Evolutionary conservation across 2,113 vertebrate genomes (phyloP).

Genomic region (Oncorhynchus keta): DNA sequence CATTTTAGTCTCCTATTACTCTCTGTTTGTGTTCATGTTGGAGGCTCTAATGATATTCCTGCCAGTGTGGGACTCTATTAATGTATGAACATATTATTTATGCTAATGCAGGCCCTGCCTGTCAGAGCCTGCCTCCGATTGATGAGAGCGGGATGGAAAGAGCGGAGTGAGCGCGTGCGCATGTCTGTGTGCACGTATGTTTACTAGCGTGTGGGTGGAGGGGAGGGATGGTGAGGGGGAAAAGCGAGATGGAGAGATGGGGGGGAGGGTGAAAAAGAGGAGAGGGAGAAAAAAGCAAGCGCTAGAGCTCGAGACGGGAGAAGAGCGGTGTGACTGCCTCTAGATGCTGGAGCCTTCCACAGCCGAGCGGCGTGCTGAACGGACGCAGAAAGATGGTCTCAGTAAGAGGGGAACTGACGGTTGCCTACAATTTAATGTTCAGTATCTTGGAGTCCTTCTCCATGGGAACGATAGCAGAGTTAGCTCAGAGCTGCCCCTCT

Average conservation of each 20-base stretch:
- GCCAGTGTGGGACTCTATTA: constrained; percentile 13
- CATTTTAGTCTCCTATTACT: constrained; percentile 28
- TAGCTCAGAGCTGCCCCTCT: constrained; percentile 49
- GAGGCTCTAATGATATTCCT: neutral
- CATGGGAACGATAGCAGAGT: constrained; percentile 80
- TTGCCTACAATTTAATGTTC: constrained; percentile 88
- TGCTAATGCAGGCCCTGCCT: constrained; percentile 8
- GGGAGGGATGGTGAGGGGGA: constrained; percentile 54
- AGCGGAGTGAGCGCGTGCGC: neutral
- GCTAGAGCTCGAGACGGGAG: constrained; percentile 45
- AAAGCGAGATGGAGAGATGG: constrained; percentile 29
- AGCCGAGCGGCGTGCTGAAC: constrained; percentile 75
- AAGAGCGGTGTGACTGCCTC: constrained; percentile 61
- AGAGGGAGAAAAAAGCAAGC: neutral
- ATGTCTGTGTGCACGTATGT: constrained; percentile 12
- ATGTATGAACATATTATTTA: constrained; percentile 33
- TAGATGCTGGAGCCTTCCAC: constrained; percentile 77
- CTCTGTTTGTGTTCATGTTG: constrained; percentile 9
- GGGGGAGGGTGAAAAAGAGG: neutral
- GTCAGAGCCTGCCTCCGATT: constrained; percentile 16
- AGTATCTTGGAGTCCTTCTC: constrained; percentile 86
- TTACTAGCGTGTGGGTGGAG: constrained; percentile 13
- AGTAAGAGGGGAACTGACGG: constrained; percentile 88
- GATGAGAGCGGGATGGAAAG: constrained; percentile 11
- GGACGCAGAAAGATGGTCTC: constrained; percentile 80